Evolutionary conservation across 37 sponge, comb jelly and placozoan species (phyloP), one percentile per base, ranked within the genome.

Genomic region (Aplysina aerophoba): DNA sequence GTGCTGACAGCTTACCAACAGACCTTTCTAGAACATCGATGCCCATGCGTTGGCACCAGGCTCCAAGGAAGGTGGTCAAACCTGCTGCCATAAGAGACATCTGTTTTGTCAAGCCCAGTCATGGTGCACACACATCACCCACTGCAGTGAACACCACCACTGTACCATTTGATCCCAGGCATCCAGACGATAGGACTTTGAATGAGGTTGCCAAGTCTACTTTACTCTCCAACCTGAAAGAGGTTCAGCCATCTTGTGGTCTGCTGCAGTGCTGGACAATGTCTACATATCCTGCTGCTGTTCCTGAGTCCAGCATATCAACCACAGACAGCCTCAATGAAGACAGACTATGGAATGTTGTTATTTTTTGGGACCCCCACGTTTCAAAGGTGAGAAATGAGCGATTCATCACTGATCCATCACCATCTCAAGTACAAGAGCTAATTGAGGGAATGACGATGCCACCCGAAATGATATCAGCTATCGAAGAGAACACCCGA

Each of bases 1-100:
- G 35, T 5, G 56, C 13, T 37, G 15, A 44, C 21, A 33, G 34
- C 30, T 33, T 81, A 59, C 82, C 62, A 4, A 27, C 28, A 38
- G 62, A 59, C 22, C 60, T 81, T 16, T 81, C 59, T 1, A 55
- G 22, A 57, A 81, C 82, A 25, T 81, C 82, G 24, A 31, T 81
- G 63, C 82, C 82, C 17, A 81, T 81, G 82, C 33, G 30, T 28
- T 81, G 82, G 82, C 16, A 81, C 34, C 82, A 81, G 36, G 60
- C 82, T 4, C 61, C 63, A 28, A 21, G 25, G 63, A 81, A 81
- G 34, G 60, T 15, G 3, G 62, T 81, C 28, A 15, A 20, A 5
- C 34, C 82, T 22, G 82, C 31, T 27, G 34, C 21, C 21, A n/a
- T 40, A 34, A 58, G 24, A 12, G 62, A 27, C 34, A 58, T 81